Base-by-base conservation (phyloP, 2,797 vertebrate species). In the Macroramphosus scolopax region DNA sequence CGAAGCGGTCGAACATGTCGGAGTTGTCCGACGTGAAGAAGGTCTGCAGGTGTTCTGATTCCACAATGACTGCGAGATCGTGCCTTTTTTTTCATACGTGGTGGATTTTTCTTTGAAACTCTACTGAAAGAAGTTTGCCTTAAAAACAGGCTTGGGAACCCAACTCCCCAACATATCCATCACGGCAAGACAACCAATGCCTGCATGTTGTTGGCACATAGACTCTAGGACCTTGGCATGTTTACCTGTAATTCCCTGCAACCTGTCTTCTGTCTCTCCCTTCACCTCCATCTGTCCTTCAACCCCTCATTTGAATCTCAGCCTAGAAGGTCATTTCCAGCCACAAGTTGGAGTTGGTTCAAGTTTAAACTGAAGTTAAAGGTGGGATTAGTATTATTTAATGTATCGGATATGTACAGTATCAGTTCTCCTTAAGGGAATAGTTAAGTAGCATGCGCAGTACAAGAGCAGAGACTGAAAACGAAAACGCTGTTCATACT, bases 111-210 rank as follows among this genome's bases (percentile, higher is more conserved):
- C 84, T 79, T 90, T 87, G 88, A 91, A 88, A n/a, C 89, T 91
- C 84, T 46, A 50, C 34, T 47, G 28, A 51, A 92, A 91, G 90
- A 93, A 89, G 88, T 72, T 93, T 94, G 95, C 95, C 95, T 98
- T 97, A 95, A 94, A 91, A 88, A 37, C 77, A 86, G 73, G 76
- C 84, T 77, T 75, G 57, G 7, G 26, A 8, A 29, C 47, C 38
- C 28, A 14, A 22, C 28, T 52, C 64, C 59, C 60, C 29, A 46
- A 64, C 42, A 42, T 68, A 72, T 78, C 25, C 59, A 4, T 51
- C 49, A 34, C 51, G 71, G 60, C 48, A 40, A 77, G 58, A 73
- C 61, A 51, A 71, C 54, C 48, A 14, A 55, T 67, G 82, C 68
- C 76, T 75, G 75, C 76, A 81, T 75, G 76, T 75, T 79, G 70